Base-by-base conservation (phyloP, 1,140 invertebrate genomes). In the Parasteatoda tepidariorum region DNA sequence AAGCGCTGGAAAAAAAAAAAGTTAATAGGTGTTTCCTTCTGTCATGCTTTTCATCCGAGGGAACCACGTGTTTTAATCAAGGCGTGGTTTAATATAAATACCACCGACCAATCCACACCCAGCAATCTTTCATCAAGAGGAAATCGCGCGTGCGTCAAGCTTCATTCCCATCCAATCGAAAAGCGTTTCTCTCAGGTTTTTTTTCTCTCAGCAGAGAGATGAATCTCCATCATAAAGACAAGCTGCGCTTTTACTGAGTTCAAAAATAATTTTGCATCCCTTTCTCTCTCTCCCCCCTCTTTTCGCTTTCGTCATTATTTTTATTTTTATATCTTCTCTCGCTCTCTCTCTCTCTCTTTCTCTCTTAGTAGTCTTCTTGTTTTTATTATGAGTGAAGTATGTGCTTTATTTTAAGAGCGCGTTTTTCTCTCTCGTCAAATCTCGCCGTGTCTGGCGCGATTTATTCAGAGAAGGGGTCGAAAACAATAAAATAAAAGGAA, bases 171-270 rank as follows among this genome's bases (percentile, higher is more conserved):
- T 31, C 74, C 74, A 78, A 78, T 78, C 26, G 61, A 26, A 78
- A 24, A 13, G 55, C 71, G 33, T 28, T n/a, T 38, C 28, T 15
- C 61, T n/a, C 9, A 13, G 9, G 9, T 48, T 48, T 64, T 64
- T 64, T 64, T 31, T 26, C 28, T 13, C 28, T 18, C 31, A 30
- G 2, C 61, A n/a, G 26, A 31, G 61, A 64, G n/a, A 78, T 78
- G 61, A 78, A 78, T 78, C 74, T 78, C 59, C 61, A 78, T 78
- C 74, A 78, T 78, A 78, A 78, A 78, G 74, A 78, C 74, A 78
- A 38, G 61, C 74, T 28, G 74, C 74, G 74, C 74, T 78, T 78
- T 66, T 34, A 73, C 38, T 66, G 74, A 78, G 71, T 78, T 78
- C 74, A 78, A 78, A 78, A 78, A 78, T 78, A 78, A 78, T 78